A percentile compares a stretch with the other conserved stretches of the same genome.
These are phyloP conservation scores for Smutsia gigantea DNA, from an alignment of 2,797 vertebrate genomes.

Conservation along the genomic window DNA sequence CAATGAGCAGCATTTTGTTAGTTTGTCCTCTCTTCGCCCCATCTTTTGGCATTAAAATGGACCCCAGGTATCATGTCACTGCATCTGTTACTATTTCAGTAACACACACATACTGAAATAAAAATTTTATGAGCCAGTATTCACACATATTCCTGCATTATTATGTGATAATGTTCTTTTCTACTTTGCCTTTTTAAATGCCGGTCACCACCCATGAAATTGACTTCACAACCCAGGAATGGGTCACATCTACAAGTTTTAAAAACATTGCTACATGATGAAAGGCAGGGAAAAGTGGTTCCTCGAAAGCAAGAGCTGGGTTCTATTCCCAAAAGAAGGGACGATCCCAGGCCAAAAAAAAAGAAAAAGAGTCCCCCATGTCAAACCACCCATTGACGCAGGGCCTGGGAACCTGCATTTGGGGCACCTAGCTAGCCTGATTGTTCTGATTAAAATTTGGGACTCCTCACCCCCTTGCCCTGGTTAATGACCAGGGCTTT, in stretches of 20 bases:
- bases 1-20: background rate
- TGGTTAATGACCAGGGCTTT: background rate
- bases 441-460: background rate
- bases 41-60: background rate
- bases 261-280: background rate
- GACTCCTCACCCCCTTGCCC: background rate
- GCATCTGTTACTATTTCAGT: background rate
- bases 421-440: background rate
- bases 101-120: background rate
- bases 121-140: background rate
- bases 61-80: background rate
- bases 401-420: background rate
- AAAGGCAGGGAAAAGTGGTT: background rate
- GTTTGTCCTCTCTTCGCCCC: background rate
- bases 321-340: background rate
- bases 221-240: background rate
- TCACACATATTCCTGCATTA: background rate
- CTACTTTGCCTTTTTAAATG: background rate
- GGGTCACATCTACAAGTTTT: background rate
- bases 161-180: background rate
- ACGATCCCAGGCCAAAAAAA: background rate
- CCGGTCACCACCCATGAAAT: background rate
- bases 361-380: background rate
- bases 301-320: background rate
- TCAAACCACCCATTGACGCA: fast-evolving